Evolutionary conservation across 2,797 vertebrate species (phyloP), one percentile per base, ranked within the genome.

Genomic region (Serranus cabrilla): DNA sequence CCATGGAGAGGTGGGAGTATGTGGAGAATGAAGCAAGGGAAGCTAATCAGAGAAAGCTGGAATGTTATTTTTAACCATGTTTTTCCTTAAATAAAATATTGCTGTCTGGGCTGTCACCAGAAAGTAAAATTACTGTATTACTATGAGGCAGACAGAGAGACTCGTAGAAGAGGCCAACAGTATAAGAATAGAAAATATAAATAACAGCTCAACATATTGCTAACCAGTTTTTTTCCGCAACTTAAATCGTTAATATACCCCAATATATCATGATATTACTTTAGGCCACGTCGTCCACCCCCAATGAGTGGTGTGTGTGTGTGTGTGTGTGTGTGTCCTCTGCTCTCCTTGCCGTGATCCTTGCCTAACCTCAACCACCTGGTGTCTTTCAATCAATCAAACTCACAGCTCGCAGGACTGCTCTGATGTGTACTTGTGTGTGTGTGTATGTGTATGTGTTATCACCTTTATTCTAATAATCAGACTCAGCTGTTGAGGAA

Each of bases 401-500:
- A 67, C 46, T 68, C 74, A 21, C 52, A 37, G 45, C 66, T 49
- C 1, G 1, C 39, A 71, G 39, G 21, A 55, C 45, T 67, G 62
- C 65, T 73, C 18, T 54, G 14, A 23, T 65, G 43, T 74, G 63
- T 63, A 1, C 56, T 11, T 72, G 37, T 56, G 39, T 76, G 43
- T 67, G 54, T 49, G 17, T 25, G 27, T 65, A 56, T 54, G 58
- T 68, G 67, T 52, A 43, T 60, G 62, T 49, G 34, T 71, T 34
- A 67, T 83, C 62, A 43, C 61, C 49, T 76, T 89, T 70, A 62
- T 76, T 85, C 61, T 76, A 87, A 86, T 79, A 74, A 85, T 78
- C 78, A 80, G 86, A 74, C 87, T 72, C 84, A 88, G 90, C 90
- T 89, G 88, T 72, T 80, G 50, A 84, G 52, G 80, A 81, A 76